phyloP scores from a whole-genome alignment of 2,113 vertebrate species.

The Brachyhypopomus gauderio region DNA sequence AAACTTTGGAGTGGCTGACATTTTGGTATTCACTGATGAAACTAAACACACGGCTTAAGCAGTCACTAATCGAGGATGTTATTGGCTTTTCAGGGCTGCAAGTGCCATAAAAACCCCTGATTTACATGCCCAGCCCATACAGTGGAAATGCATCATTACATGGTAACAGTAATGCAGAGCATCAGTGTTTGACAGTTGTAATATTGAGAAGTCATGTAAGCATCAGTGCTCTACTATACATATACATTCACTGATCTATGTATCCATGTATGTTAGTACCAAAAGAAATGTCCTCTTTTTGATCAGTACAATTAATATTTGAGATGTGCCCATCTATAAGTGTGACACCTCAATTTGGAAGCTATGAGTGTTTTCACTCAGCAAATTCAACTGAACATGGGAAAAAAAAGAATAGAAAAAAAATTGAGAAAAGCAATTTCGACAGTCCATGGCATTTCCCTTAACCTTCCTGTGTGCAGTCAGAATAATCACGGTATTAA shows the following conservation, averaged over 20 bases:
- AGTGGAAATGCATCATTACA: slow-evolving; percentile 24
- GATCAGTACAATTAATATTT: neutral
- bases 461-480: slow-evolving; percentile 59
- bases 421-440: slow-evolving; percentile 55
- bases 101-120: slow-evolving; percentile 73
- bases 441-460: slow-evolving; percentile 50
- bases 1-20: slow-evolving; percentile 75
- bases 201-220: neutral
- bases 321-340: neutral
- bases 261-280: neutral
- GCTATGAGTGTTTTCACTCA: neutral
- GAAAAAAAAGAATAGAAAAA: neutral
- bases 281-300: neutral
- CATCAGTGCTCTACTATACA: neutral
- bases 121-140: slow-evolving; percentile 69
- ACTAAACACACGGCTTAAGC: slow-evolving; percentile 76
- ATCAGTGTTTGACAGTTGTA: neutral
- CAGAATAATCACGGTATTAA: slow-evolving; percentile 86
- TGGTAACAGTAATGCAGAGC: neutral
- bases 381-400: slow-evolving; percentile 39
- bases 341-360: slow-evolving; percentile 1
- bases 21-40: slow-evolving; percentile 80
- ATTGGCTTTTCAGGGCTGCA: slow-evolving; percentile 64
- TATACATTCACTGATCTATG: neutral
- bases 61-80: slow-evolving; percentile 75